Evolutionary conservation across 2,888 invertebrate genomes (phyloP), one percentile per base, ranked within the genome.

Genomic region (Corbicula japonica): DNA sequence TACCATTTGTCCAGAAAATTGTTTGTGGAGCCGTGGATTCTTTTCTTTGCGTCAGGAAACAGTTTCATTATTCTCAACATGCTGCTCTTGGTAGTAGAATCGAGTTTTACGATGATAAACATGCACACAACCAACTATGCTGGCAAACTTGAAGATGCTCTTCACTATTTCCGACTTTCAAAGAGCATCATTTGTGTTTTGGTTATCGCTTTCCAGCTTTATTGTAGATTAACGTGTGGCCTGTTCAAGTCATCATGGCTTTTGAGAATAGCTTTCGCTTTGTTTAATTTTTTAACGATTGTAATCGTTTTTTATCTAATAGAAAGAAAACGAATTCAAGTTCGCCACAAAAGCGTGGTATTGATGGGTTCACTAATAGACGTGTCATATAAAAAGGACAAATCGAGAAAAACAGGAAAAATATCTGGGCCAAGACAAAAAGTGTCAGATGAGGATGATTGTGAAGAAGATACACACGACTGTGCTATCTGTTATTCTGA

Each of bases 191-290:
- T 41, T 12, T 21, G 48, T 6, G 4, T 65, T 10, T 0, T 48
- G 1, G 18, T 21, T 2, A 48, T 28, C 35, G 18, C 38, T 18
- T 6, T 41, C 10, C 52, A 54, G 66, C 8, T 28, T 6, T 66
- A 66, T 38, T 66, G 26, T 41, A 52, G 41, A 54, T 41, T n/a
- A 21, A 3, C 21, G 3, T 66, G 66, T 66, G 30, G 30, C 1
- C 54, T 54, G 26, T 66, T 66, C 41, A 35, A 54, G 18, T 38
- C 50, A 6, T 66, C 54, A 54, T 66, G 66, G 66, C 30, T 66
- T 41, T 30, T 52, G 1, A 23, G 66, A 21, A 38, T 54, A 2
- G 15, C 18, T 18, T 2, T 66, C n/a, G 38, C 41, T 26, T 0
- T 38, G 5, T 30, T 66, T 23, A 26, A 12, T 26, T 12, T 26